phyloP scores from a whole-genome alignment of 2,113 vertebrate genomes.

The Anolis sagrei region DNA sequence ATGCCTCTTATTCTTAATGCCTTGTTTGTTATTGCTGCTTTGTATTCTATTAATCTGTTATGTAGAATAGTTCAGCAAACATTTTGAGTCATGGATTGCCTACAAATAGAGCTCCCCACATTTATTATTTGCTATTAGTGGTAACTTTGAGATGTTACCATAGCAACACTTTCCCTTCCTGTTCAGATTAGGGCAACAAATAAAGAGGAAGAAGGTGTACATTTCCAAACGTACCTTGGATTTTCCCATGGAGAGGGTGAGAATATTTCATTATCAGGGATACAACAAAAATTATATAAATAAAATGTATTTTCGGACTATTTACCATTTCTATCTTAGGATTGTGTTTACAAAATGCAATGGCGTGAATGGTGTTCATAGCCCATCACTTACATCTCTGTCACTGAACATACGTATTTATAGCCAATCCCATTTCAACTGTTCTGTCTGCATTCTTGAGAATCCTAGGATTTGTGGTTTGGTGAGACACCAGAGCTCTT shows the following conservation, averaged over 20 bases:
- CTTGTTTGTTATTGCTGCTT: conserved; percentile 33
- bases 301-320: conserved; percentile 21
- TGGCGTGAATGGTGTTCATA: background rate
- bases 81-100: conserved; percentile 48
- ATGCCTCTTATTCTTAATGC: background rate
- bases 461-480: no score
- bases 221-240: conserved; percentile 52
- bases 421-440: background rate
- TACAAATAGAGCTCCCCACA: background rate
- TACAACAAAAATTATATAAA: background rate
- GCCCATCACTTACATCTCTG: background rate
- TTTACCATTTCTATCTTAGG: background rate
- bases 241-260: conserved; percentile 15
- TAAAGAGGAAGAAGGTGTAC: background rate
- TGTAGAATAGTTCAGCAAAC: conserved; percentile 34
- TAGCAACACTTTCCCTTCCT: conserved; percentile 48
- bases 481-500: no score
- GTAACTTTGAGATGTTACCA: conserved; percentile 34
- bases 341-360: background rate
- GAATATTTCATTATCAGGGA: conserved; percentile 20
- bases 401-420: background rate
- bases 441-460: no score
- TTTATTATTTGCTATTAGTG: conserved; percentile 52
- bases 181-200: conserved; percentile 41
- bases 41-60: conserved; percentile 52